phyloP scores from a whole-genome alignment of 23 tunicate genomes.

The Phallusia fumigata region DNA sequence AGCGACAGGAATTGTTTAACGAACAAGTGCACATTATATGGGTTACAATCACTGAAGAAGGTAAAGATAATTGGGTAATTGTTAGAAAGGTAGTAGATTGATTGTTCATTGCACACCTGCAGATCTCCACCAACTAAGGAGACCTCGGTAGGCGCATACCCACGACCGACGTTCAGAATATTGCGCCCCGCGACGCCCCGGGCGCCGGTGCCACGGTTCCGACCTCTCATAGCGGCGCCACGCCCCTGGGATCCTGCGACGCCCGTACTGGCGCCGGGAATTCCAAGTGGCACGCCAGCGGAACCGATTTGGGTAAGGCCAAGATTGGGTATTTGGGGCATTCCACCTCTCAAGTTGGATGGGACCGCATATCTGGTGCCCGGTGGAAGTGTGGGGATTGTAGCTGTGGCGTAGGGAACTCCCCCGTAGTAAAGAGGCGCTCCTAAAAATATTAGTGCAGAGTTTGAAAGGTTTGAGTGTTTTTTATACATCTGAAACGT shows the following conservation, averaged over 20 bases:
- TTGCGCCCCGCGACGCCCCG: slow-evolving; percentile 41
- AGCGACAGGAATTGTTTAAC: not conserved
- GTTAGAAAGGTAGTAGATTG: slow-evolving; percentile 29
- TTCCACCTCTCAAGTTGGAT: slow-evolving; percentile 34
- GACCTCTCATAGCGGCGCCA: slow-evolving; percentile 45
- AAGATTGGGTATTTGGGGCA: slow-evolving; percentile 33
- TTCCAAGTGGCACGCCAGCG: slow-evolving; percentile 96
- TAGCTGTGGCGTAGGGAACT: slow-evolving; percentile 72
- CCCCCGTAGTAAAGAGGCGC: slow-evolving; percentile 79
- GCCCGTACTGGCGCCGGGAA: slow-evolving; percentile 94
- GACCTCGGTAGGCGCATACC: slow-evolving; percentile 66
- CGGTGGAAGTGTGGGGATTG: slow-evolving; percentile 60
- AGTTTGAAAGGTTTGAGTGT: too few species aligned
- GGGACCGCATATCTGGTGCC: slow-evolving; percentile 60
- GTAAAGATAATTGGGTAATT: slow-evolving; percentile 23
- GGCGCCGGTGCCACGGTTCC: slow-evolving; percentile 49
- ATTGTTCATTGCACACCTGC: slow-evolving; percentile 92
- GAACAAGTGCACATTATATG: not conserved
- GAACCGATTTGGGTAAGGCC: slow-evolving; percentile 85
- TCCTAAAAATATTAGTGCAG: not conserved
- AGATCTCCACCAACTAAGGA: slow-evolving; percentile 73
- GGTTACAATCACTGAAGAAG: not conserved
- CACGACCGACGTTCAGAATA: slow-evolving; percentile 66
- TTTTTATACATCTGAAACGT: too few species aligned
- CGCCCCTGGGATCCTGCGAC: slow-evolving; percentile 48